phyloP scores from a whole-genome alignment of 2,888 invertebrate species.

The Eristalis intricaria region DNA sequence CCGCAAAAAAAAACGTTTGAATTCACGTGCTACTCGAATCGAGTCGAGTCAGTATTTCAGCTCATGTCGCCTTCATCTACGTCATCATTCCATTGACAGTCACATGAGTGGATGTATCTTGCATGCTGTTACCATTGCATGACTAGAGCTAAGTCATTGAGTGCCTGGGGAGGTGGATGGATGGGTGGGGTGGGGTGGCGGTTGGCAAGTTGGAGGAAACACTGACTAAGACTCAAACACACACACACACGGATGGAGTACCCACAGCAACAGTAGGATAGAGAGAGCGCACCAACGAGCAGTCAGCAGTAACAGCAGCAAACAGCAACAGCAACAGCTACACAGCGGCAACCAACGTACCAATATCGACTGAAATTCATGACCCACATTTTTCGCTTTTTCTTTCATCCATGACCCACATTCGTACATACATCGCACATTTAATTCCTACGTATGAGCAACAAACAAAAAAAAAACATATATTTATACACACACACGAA shows the following conservation, averaged over 20 bases:
- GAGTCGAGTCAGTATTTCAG: slow-evolving; percentile 24
- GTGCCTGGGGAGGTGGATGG: neutral
- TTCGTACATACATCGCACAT: slow-evolving; percentile 46
- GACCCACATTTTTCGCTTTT: slow-evolving; percentile 72
- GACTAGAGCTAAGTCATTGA: slow-evolving; percentile 35
- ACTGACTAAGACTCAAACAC: slow-evolving; percentile 61
- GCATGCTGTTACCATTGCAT: slow-evolving; percentile 41
- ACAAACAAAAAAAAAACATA: slow-evolving; percentile 10
- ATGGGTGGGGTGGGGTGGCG: neutral
- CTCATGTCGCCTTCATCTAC: slow-evolving; percentile 51
- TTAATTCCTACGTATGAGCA: slow-evolving; percentile 60
- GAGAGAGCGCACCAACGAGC: neutral
- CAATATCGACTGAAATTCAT: slow-evolving; percentile 70
- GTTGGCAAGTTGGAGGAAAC: slow-evolving; percentile 13
- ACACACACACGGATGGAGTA: slow-evolving; percentile 48
- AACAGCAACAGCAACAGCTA: neutral
- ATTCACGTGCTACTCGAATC: slow-evolving; percentile 54
- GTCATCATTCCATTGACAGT: slow-evolving; percentile 47
- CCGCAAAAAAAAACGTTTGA: neutral
- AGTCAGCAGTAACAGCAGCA: neutral
- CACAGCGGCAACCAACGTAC: slow-evolving; percentile 22
- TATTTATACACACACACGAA: slow-evolving; percentile 17
- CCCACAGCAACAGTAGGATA: slow-evolving; percentile 14
- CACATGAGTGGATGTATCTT: slow-evolving; percentile 19
- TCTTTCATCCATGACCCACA: slow-evolving; percentile 72